A percentile compares a stretch with the other conserved stretches of the same genome.
These are phyloP conservation scores for Apteryx mantelli DNA, from an alignment of 2,113 vertebrate species.

Conservation along the genomic window DNA sequence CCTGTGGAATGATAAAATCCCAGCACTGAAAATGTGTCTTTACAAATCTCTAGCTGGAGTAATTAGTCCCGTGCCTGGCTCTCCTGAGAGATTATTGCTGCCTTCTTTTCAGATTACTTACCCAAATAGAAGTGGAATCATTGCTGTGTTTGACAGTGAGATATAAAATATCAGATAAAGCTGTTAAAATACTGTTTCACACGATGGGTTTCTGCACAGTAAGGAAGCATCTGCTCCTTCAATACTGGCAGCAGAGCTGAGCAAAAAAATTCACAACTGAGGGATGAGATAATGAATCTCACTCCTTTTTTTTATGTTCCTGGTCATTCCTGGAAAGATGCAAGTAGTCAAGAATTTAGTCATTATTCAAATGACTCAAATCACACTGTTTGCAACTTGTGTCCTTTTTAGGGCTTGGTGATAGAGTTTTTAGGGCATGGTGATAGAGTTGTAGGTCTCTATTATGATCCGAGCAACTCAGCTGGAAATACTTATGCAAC, in stretches of 20 bases:
- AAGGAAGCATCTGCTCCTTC: conserved; percentile 63
- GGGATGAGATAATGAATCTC: conserved; percentile 33
- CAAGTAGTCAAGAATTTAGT: not conserved
- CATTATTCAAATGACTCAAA: not conserved
- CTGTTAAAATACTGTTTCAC: conserved; percentile 71
- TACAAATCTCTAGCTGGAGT: conserved; percentile 70
- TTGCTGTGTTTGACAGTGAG: conserved; percentile 70
- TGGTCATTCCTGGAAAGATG: conserved; percentile 42
- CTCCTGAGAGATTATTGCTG: conserved; percentile 72
- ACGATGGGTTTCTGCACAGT: not conserved
- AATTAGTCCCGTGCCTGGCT: conserved; percentile 69
- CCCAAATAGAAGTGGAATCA: conserved; percentile 71
- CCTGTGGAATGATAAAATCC: conserved; percentile 68
- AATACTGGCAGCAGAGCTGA: conserved; percentile 10
- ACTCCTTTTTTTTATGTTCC: not conserved
- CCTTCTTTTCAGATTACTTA: conserved; percentile 71
- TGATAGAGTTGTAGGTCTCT: not conserved
- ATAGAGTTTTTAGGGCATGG: not conserved
- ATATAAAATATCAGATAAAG: conserved; percentile 72
- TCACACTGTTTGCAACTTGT: not conserved
- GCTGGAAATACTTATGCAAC: not conserved
- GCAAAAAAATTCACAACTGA: conserved; percentile 59
- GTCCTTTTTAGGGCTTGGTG: not conserved
- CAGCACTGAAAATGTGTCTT: conserved; percentile 66
- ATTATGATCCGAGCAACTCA: not conserved